Base-by-base conservation (phyloP, 2,797 vertebrate genomes). In the Dipus sagitta region DNA sequence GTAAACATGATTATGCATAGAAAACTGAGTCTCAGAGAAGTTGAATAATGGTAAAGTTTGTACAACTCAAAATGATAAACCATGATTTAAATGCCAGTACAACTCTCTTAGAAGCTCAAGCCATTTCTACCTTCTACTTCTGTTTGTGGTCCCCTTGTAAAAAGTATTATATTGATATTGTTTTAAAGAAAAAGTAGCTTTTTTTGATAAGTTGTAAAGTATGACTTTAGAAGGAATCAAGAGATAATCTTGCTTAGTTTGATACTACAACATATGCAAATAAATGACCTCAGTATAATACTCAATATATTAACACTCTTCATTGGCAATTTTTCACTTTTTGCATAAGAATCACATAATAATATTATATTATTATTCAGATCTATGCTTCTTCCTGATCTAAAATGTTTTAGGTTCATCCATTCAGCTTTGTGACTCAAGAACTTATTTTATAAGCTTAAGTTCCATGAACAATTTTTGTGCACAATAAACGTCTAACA, bases 381-480 rank as follows among this genome's bases (percentile, higher is more conserved):
- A 26, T 1, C 0, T 76, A 5, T 92, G 42, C 86, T 52, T 13
- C 0, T 32, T 30, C 8, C 6, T 3, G 1, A 68, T 1, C 7
- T 9, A 6, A 3, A n/a, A 1, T 21, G 6, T 67, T 92, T 94
- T 86, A 30, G 18, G 47, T 77, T 87, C n/a, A 90, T 86, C 81
- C 82, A 81, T 79, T 93, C 21, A 32, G 8, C 67, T 79, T 91
- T 30, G 18, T 6, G 10, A 1, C 9, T 74, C 42, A 42, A 17
- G 2, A 1, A 67, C 71, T 12, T 67, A 28, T 65, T 86, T 79
- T 77, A 74, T 83, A 76, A 84, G 6, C 23, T 62, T 62, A 93
- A 75, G 34, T 87, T 87, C 20, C 14, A 52, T 65, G 86, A 94
- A 3, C 28, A 79, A 34, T 90, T 81, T 60, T 84, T 65, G 62